These are phyloP conservation scores for Epinotia bilunana DNA, from an alignment of 2,888 invertebrate species.

Conservation along the genomic window DNA sequence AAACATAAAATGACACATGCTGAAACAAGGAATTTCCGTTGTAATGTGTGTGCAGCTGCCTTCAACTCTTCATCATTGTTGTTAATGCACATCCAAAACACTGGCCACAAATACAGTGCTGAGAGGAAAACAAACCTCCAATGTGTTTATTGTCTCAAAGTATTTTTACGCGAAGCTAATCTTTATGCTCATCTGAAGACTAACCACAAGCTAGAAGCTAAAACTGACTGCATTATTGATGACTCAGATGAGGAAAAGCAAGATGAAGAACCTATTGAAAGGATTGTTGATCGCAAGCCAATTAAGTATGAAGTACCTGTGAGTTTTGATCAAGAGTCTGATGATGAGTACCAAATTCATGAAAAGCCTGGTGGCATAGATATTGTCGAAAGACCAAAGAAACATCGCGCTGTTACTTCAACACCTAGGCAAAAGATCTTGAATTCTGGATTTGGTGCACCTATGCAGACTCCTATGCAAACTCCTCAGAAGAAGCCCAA, in stretches of 20 bases:
- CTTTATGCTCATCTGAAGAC: slow-evolving; percentile 89
- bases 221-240: slow-evolving; percentile 87
- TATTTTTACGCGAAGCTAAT: slow-evolving; percentile 87
- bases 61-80: slow-evolving; percentile 75
- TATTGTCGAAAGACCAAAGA: slow-evolving; percentile 64
- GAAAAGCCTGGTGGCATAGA: slow-evolving; percentile 81
- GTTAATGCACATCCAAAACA: slow-evolving; percentile 82
- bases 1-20: slow-evolving; percentile 88
- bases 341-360: slow-evolving; percentile 70
- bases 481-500: slow-evolving; percentile 52
- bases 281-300: slow-evolving; percentile 46
- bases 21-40: slow-evolving; percentile 76
- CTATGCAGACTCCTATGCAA: slow-evolving; percentile 41
- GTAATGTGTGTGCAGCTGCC: slow-evolving; percentile 83
- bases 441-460: slow-evolving; percentile 65
- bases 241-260: slow-evolving; percentile 79
- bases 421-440: slow-evolving; percentile 72
- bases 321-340: slow-evolving; percentile 63
- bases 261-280: slow-evolving; percentile 46
- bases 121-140: slow-evolving; percentile 80
- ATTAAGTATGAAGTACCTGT: slow-evolving; percentile 69
- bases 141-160: slow-evolving; percentile 90
- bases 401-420: slow-evolving; percentile 53
- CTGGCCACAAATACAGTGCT: slow-evolving; percentile 80
- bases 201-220: slow-evolving; percentile 86